A percentile compares a stretch with the other conserved stretches of the same genome.
These are phyloP conservation scores for Drosophila melanosoma DNA, from an alignment of 2,888 invertebrate genomes.

Conservation along the genomic window DNA sequence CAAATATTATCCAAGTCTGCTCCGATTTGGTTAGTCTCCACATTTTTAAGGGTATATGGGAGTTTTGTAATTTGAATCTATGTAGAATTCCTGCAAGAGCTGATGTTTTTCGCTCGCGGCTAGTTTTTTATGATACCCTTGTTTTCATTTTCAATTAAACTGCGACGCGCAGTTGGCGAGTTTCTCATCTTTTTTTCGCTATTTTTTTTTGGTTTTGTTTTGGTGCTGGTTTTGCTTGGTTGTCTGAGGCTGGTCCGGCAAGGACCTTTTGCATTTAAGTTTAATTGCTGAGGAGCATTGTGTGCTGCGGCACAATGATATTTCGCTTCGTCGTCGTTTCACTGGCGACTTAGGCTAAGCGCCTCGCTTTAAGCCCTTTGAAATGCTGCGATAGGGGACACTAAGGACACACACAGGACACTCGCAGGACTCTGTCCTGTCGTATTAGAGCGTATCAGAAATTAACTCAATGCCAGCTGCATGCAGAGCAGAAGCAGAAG, in stretches of 20 bases:
- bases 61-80: conserved; percentile 4
- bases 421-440: background rate
- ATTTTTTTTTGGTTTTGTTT: conserved; percentile 29
- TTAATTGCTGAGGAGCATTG: conserved; percentile 68
- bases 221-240: conserved; percentile 43
- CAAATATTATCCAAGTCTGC: background rate
- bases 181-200: conserved; percentile 61
- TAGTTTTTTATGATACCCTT: conserved; percentile 59
- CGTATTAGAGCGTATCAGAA: conserved; percentile 51
- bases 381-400: conserved; percentile 33
- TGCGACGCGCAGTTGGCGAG: conserved; percentile 66
- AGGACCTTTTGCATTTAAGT: conserved; percentile 68
- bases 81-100: background rate
- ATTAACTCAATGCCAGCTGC: conserved; percentile 40
- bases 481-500: conserved; percentile 12
- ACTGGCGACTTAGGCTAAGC: conserved; percentile 66
- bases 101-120: conserved; percentile 59
- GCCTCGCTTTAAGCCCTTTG: conserved; percentile 61
- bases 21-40: background rate
- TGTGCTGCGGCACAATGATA: conserved; percentile 61
- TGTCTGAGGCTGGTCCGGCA: conserved; percentile 47
- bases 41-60: background rate
- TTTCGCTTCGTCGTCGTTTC: conserved; percentile 53
- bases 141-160: conserved; percentile 71
- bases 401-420: conserved; percentile 5